Percentiles rank a stretch among this genome's conserved stretches.
These are phyloP conservation scores for Cardiocondyla obscurior DNA, from an alignment of 1,140 invertebrate genomes.

Conservation along the genomic window DNA sequence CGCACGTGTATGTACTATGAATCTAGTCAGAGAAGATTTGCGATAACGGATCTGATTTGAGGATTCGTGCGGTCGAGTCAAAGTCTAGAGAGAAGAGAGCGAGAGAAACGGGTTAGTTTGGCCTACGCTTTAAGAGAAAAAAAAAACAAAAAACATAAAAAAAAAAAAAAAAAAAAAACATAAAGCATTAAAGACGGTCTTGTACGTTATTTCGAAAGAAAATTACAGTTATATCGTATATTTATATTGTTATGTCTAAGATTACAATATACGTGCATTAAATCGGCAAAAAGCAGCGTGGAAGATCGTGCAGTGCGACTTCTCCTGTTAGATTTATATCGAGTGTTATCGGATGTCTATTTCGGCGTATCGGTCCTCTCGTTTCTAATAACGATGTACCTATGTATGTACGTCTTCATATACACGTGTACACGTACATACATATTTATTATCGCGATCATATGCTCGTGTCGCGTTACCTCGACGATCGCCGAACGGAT, in stretches of 20 bases:
- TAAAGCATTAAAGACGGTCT: conserved; percentile 49
- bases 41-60: conserved; percentile 33
- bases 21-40: conserved; percentile 75
- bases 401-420: background rate
- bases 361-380: conserved; percentile 26
- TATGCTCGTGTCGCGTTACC: conserved; percentile 24
- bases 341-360: conserved; percentile 29
- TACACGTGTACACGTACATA: background rate
- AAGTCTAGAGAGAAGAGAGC: conserved; percentile 19
- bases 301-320: background rate
- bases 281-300: background rate
- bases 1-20: conserved; percentile 65
- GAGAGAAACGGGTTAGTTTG: conserved; percentile 79
- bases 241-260: conserved; percentile 62
- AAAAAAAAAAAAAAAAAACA: background rate
- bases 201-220: conserved; percentile 71
- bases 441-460: conserved; percentile 28
- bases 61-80: conserved; percentile 31
- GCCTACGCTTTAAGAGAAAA: conserved; percentile 78
- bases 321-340: conserved; percentile 14
- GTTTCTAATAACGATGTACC: background rate
- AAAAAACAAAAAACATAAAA: conserved; percentile 20
- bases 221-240: conserved; percentile 59
- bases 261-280: conserved; percentile 51
- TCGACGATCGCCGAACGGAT: conserved; percentile 42